These are phyloP conservation scores for Muschampia staudingeri DNA, from an alignment of 2,888 invertebrate species.

Conservation along the genomic window DNA sequence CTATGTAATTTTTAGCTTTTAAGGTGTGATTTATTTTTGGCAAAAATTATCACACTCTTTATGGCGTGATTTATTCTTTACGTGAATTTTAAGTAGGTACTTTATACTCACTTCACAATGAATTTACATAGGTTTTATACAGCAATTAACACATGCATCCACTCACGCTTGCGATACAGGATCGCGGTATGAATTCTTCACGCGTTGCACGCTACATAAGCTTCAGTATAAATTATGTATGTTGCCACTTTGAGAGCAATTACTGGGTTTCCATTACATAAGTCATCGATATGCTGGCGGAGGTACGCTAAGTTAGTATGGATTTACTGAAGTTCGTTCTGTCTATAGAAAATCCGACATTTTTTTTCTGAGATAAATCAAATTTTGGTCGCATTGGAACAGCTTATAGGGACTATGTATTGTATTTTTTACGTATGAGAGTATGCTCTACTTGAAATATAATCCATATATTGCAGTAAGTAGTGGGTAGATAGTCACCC, in stretches of 20 bases:
- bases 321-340: conserved; percentile 64
- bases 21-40: neutral
- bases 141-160: conserved; percentile 68
- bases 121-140: conserved; percentile 1
- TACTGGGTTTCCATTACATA: conserved; percentile 90
- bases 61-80: too few species aligned
- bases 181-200: conserved; percentile 52
- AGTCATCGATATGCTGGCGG: conserved; percentile 87
- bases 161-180: conserved; percentile 69
- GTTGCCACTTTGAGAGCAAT: conserved; percentile 89
- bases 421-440: too few species aligned
- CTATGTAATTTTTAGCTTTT: too few species aligned
- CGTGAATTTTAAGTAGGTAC: neutral
- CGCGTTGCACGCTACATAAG: conserved; percentile 74
- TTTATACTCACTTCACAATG: neutral
- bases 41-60: too few species aligned
- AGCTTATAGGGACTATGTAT: too few species aligned
- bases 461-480: too few species aligned
- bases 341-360: neutral
- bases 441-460: too few species aligned
- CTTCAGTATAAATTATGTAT: conserved; percentile 88
- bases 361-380: too few species aligned
- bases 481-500: too few species aligned
- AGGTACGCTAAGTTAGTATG: conserved; percentile 74
- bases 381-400: too few species aligned